Percentiles rank a stretch among this genome's conserved stretches.
Evolutionary conservation across 2,888 invertebrate genomes (phyloP).

Genomic region (Tenthredo notha): DNA sequence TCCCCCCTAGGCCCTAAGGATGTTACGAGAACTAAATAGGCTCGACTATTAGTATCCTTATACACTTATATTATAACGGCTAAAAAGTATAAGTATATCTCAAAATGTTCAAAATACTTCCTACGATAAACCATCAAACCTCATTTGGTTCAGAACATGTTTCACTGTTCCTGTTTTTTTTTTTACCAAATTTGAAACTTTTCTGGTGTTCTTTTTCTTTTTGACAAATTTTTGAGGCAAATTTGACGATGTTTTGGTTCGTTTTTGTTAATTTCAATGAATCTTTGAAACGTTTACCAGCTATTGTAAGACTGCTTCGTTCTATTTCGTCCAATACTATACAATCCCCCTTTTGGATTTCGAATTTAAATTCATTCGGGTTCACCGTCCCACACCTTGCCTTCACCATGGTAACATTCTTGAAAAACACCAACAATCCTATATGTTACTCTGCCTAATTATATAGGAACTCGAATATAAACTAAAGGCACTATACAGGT

Average conservation of each 20-base stretch:
- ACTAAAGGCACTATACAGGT: constrained; percentile 17
- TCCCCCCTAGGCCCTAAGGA: neutral
- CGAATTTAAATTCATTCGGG: neutral
- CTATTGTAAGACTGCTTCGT: neutral
- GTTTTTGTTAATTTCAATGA: neutral
- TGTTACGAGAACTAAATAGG: constrained; percentile 9
- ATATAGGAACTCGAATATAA: neutral
- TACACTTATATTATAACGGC: neutral
- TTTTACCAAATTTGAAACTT: neutral
- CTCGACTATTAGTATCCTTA: constrained; percentile 2
- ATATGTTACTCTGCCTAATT: neutral
- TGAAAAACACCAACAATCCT: constrained; percentile 20
- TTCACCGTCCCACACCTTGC: constrained; percentile 6
- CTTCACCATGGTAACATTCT: constrained; percentile 42
- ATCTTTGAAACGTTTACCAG: neutral
- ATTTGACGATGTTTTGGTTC: neutral
- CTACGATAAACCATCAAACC: neutral
- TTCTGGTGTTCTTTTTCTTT: neutral
- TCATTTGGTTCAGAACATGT: neutral
- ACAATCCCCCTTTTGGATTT: neutral
- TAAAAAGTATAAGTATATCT: neutral
- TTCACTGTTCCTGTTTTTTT: neutral
- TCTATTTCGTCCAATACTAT: neutral
- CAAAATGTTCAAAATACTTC: neutral
- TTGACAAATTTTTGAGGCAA: neutral